phyloP scores from a whole-genome alignment of 2,888 invertebrate species.

The Cancer borealis region DNA sequence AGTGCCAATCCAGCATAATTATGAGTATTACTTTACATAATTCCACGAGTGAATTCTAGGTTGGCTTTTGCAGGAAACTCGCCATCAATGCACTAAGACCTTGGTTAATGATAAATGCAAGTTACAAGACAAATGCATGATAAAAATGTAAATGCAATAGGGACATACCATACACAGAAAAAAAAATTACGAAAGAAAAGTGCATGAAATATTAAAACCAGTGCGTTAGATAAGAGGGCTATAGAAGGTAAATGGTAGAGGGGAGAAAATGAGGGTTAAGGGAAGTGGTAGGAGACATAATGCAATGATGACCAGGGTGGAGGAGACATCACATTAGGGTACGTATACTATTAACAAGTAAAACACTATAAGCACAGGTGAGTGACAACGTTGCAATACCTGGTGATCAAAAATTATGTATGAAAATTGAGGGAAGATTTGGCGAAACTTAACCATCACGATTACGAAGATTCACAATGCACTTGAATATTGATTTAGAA shows the following conservation, averaged over 20 bases:
- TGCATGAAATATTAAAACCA: not conserved
- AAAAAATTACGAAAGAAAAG: too few relatives aligned
- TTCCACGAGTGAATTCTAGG: not conserved
- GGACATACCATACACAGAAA: not conserved
- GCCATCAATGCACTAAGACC: not conserved
- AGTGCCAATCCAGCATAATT: not conserved
- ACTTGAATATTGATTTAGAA: not conserved
- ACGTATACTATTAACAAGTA: not conserved
- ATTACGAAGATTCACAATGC: not conserved
- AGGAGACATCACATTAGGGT: not conserved
- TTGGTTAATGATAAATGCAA: not conserved
- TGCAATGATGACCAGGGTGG: not conserved
- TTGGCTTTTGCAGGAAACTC: not conserved
- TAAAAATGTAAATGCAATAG: not conserved
- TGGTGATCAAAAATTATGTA: not conserved
- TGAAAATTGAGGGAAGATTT: not conserved
- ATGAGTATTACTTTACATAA: not conserved
- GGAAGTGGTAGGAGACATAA: not conserved
- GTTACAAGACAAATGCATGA: not conserved
- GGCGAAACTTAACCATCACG: not conserved
- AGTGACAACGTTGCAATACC: not conserved
- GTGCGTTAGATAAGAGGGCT: not conserved
- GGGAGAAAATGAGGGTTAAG: conserved; percentile 9
- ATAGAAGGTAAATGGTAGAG: too few relatives aligned
- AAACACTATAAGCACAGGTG: not conserved